A percentile compares a stretch with the other conserved stretches of the same genome.
Evolutionary conservation across 2,113 vertebrate genomes (phyloP).

Genomic region (Mastomys natalensis): DNA sequence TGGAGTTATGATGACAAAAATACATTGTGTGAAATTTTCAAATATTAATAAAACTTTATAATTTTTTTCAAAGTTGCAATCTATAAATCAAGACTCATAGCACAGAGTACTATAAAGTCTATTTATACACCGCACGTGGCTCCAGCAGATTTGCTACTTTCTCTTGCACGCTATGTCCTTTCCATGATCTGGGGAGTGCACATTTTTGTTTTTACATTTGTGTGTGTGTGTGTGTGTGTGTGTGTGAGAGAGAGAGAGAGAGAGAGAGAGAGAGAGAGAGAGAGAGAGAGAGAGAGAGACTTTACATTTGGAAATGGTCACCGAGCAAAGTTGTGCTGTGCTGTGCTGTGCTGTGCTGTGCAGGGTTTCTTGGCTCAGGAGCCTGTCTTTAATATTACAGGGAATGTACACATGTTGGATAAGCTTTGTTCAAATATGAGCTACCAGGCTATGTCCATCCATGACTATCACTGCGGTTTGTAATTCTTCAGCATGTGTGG

Average conservation of each 20-base stretch:
- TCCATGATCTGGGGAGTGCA: background rate
- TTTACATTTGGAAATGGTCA: background rate
- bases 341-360: no score
- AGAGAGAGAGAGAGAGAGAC: no score
- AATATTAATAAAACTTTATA: background rate
- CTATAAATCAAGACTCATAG: background rate
- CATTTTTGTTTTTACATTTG: no score
- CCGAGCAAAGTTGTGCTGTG: accelerated
- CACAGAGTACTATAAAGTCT: background rate
- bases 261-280: no score
- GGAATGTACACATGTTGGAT: background rate
- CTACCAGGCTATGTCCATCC: background rate
- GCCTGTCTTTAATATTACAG: background rate
- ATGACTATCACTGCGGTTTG: background rate
- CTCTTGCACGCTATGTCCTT: background rate
- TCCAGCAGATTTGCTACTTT: background rate
- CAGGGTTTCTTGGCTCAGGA: background rate
- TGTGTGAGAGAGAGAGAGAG: no score
- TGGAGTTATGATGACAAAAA: background rate
- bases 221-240: background rate
- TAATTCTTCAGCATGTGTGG: background rate
- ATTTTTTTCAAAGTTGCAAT: background rate
- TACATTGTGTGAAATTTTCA: no score
- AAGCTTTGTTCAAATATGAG: background rate
- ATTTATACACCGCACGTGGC: background rate